Percentiles rank a stretch among this genome's conserved stretches.
These are phyloP conservation scores for Heteromurus nitidus DNA, from an alignment of 2,888 invertebrate genomes.

Conservation along the genomic window DNA sequence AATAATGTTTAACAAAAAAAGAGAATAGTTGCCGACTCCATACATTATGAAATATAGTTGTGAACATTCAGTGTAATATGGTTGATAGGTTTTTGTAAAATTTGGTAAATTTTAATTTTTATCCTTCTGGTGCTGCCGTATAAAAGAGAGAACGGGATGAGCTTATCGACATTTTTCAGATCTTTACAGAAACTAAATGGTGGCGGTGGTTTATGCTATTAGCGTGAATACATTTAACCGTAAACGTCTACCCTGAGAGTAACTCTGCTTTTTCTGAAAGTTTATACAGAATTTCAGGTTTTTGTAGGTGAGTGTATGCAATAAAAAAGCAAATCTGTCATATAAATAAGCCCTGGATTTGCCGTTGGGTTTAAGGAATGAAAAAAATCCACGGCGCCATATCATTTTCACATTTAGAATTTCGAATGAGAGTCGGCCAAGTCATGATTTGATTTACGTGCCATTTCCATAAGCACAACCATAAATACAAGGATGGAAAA, in stretches of 20 bases:
- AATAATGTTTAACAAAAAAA: neutral
- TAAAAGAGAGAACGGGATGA: no score
- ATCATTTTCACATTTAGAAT: conserved; percentile 42
- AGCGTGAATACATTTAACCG: no score
- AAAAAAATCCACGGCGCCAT: conserved; percentile 40
- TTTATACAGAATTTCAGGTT: neutral
- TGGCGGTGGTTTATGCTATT: no score
- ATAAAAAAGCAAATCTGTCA: no score
- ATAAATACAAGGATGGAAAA: neutral
- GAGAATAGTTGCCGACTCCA: neutral
- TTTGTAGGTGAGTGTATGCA: no score
- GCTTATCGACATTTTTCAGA: neutral
- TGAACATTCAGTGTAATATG: neutral
- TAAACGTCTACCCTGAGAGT: neutral
- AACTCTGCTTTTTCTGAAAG: neutral
- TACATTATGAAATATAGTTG: neutral
- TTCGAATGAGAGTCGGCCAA: conserved; percentile 23
- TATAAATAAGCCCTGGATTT: no score
- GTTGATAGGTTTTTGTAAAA: neutral
- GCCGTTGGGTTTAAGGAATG: no score
- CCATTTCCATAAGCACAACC: neutral
- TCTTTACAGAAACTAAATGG: no score
- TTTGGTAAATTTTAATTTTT: neutral
- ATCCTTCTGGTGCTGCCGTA: no score
- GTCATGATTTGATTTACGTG: neutral